phyloP scores from a whole-genome alignment of 1,140 invertebrate species.

The Bathynomus jamesi region DNA sequence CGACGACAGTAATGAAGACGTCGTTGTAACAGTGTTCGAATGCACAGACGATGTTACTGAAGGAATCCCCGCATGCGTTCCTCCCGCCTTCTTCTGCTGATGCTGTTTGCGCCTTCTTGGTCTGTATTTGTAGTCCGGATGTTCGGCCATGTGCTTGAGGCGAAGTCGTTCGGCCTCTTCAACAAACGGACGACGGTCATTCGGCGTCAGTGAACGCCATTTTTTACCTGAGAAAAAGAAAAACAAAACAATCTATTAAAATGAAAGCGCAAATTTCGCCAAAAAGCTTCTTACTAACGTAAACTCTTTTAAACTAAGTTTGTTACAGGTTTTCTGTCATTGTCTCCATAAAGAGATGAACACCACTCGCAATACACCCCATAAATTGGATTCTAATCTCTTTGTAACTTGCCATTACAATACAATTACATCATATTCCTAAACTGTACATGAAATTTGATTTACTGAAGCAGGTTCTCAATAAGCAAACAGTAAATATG shows the following conservation, averaged over 20 bases:
- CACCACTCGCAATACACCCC: no score
- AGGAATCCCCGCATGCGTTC: slow-evolving; percentile 5
- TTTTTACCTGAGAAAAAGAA: slow-evolving; percentile 68
- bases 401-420: no score
- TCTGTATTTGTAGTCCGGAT: slow-evolving; percentile 96
- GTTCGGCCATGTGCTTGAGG: slow-evolving; percentile 91
- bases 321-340: no score
- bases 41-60: slow-evolving; percentile 3
- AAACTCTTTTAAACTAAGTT: no score
- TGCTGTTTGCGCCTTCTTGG: slow-evolving; percentile 76
- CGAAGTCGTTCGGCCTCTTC: slow-evolving; percentile 87
- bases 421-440: no score
- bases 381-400: no score
- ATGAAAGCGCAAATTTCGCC: no score
- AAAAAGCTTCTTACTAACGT: no score
- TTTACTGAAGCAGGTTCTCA: no score
- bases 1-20: not conserved
- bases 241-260: not conserved
- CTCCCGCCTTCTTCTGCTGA: slow-evolving; percentile 37
- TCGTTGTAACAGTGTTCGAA: slow-evolving; percentile 9
- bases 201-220: slow-evolving; percentile 85
- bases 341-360: no score
- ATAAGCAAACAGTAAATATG: no score
- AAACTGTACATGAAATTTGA: no score
- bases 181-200: slow-evolving; percentile 81